Evolutionary conservation across 2,888 invertebrate species (phyloP).

Genomic region (Pandemis cinnamomeana): DNA sequence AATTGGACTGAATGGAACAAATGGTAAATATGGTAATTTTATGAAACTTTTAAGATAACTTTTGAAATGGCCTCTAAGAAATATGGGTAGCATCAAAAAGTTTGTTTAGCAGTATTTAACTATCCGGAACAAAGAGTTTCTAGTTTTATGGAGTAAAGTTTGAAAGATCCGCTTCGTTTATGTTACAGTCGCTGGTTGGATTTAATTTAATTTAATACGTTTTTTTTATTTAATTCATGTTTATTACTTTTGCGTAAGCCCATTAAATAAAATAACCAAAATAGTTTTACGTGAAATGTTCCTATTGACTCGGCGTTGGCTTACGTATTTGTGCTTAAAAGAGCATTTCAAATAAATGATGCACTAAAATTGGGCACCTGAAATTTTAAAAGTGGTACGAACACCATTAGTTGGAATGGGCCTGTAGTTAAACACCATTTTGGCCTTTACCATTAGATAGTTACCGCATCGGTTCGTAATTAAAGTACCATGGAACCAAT

Average conservation of each 20-base stretch:
- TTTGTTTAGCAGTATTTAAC: constrained; percentile 20
- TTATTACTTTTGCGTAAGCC: too few species aligned
- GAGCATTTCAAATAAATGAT: neutral
- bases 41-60: constrained; percentile 30
- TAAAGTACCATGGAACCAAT: constrained; percentile 75
- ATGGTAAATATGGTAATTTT: constrained; percentile 68
- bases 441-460: constrained; percentile 58
- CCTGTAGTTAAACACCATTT: constrained; percentile 30
- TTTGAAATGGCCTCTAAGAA: constrained; percentile 5
- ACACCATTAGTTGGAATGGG: constrained; percentile 14
- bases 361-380: neutral
- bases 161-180: constrained; percentile 32
- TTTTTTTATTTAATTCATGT: too few species aligned
- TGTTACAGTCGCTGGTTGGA: constrained; percentile 21
- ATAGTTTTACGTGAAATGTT: neutral
- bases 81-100: constrained; percentile 31
- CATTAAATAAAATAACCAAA: too few species aligned
- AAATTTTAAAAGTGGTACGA: constrained; percentile 3
- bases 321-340: neutral
- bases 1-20: constrained; percentile 82
- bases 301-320: neutral
- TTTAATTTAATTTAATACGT: too few species aligned
- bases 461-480: constrained; percentile 63
- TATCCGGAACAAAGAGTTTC: constrained; percentile 31
- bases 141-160: constrained; percentile 39